Evolutionary conservation across 92 coral and sea anemone species (phyloP), one percentile per base, ranked within the genome.

Genomic region (Porites lobata): DNA sequence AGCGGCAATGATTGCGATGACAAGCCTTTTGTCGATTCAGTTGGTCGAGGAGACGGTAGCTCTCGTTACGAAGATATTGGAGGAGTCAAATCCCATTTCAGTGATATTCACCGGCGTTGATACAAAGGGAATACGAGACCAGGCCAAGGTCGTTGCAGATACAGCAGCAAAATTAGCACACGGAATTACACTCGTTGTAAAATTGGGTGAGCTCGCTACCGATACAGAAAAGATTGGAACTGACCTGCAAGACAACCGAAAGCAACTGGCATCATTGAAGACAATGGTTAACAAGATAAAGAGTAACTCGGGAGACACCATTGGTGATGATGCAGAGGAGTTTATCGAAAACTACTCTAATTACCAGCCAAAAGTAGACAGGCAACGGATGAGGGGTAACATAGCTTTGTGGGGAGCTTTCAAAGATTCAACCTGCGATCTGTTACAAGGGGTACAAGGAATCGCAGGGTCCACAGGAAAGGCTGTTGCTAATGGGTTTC

Each of bases 371-470:
- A 75, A 26, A 26, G 87, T 78, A 12, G 85, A 81, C 77, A 78
- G 95, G 8, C 14, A 29, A 32, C 67, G 69, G 18, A 29, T 92
- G 80, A 91, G 84, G 38, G 52, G n/a, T 20, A 92, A 92, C 82
- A 69, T 72, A 80, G 93, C 91, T 29, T 15, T 75, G 52, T 89
- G 95, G 95, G 73, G 90, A 20, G 90, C 95, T 1, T 92, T 73
- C 70, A 89, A 76, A 77, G 93, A 81, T 1, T 78, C 85, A 3
- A 79, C 86, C 14, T 92, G 95, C 26, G 81, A 78, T 32, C 18
- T 92, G n/a, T 58, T 92, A 29, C 54, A 82, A 10, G 93, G 70
- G 0, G 94, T 53, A 19, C 86, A 67, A 22, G 90, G 90, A 68
- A 67, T 68, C 24, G 85, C 20, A 4, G 86, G 79, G 22, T 51